These are phyloP conservation scores for Lophura nycthemera DNA, from an alignment of 2,113 vertebrate genomes.

Conservation along the genomic window DNA sequence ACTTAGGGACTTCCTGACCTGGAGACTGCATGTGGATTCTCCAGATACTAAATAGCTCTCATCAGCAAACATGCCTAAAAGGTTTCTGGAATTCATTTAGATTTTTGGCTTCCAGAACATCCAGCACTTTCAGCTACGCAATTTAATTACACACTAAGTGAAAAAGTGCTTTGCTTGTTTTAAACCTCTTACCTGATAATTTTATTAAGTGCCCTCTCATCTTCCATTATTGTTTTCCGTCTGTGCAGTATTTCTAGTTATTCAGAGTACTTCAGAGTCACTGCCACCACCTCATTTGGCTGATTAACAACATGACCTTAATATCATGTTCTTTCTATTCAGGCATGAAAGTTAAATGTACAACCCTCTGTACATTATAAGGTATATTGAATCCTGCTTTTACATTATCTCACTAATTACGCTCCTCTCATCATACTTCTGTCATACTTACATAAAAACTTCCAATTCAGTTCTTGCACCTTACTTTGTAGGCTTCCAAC, in stretches of 20 bases:
- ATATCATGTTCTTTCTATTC: neutral
- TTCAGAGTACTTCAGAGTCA: neutral
- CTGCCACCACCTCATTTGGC: neutral
- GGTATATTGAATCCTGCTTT: accelerated
- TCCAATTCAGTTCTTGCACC: neutral
- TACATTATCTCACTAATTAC: neutral
- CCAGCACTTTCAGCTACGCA: conserved; percentile 5
- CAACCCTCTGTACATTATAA: neutral
- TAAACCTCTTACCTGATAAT: conserved; percentile 45
- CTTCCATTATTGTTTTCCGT: conserved; percentile 38
- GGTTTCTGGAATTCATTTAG: neutral
- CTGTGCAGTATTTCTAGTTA: conserved; percentile 23
- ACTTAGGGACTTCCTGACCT: neutral
- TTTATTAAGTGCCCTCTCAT: conserved; percentile 15
- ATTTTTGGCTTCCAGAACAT: conserved; percentile 20
- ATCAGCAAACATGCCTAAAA: neutral
- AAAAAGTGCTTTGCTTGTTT: conserved; percentile 51
- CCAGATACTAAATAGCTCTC: neutral
- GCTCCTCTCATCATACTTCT: neutral
- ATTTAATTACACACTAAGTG: conserved; percentile 36
- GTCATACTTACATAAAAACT: neutral
- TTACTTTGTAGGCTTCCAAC: neutral
- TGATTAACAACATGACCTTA: neutral
- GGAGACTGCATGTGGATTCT: neutral
- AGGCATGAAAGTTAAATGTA: neutral